Evolutionary conservation across 2,888 invertebrate species (phyloP), one percentile per base, ranked within the genome.

Genomic region (Syrphus vitripennis): DNA sequence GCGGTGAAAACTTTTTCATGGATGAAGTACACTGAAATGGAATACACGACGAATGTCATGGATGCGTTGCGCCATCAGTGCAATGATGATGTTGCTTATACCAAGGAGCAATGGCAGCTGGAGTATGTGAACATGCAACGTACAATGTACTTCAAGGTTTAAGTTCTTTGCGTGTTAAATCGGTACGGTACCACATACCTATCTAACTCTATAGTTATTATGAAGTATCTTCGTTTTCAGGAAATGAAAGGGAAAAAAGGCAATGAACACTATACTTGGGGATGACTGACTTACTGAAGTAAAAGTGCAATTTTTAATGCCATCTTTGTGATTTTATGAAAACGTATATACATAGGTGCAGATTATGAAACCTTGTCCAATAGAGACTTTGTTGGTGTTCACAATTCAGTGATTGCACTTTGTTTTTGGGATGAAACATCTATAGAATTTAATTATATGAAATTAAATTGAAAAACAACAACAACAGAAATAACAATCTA

Each of bases 211-310:
- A 16, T 16, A 10, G 1, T 3, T 31, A 14, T n/a, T n/a, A n/a
- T n/a, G n/a, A 21, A 34, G 14, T 34, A 5, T 63, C 5, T 67
- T 81, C 10, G 29, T 24, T 50, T 67, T 31, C 61, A 42, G 26
- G 69, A 67, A 83, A 77, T 72, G 78, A 83, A 74, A 83, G 83
- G 72, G 83, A 78, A 83, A 78, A 83, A 78, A 61, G 72, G 57
- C 59, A 74, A 29, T 78, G 57, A 29, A 69, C 55, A 65, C 29
- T 45, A n/a, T n/a, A n/a, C n/a, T n/a, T n/a, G 50, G 24, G 21
- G 50, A 67, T 24, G 31, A 67, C 67, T 67, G 70, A 40, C 37
- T 48, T 40, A 75, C 31, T 45, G 21, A 74, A 61, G 69, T 45
- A 50, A 67, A 74, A 55, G 50, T 74, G 59, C 50, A 21, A 10